Percentiles rank a stretch among this genome's conserved stretches.
phyloP scores from a whole-genome alignment of 2,113 vertebrate genomes.

The Pterophyllum scalare region DNA sequence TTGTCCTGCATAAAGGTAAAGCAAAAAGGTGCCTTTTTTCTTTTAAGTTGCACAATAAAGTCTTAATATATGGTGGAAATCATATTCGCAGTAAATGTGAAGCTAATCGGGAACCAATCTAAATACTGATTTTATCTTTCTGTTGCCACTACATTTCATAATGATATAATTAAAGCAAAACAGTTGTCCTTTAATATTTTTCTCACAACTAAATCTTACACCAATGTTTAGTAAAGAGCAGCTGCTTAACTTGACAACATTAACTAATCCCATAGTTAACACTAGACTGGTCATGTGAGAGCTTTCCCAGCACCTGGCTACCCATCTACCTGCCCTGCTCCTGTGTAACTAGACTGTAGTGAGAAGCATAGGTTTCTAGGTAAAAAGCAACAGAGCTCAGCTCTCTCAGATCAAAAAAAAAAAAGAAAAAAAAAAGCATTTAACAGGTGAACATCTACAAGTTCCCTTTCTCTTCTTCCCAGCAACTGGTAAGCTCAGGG shows the following conservation, averaged over 20 bases:
- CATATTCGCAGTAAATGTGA: not conserved
- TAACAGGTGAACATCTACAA: constrained; percentile 25
- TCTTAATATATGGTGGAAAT: not conserved
- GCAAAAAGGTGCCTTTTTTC: not conserved
- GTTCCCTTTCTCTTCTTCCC: not conserved
- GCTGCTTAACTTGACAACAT: constrained; percentile 6
- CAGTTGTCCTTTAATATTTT: not conserved
- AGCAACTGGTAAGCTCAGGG: not conserved
- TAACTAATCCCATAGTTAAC: not conserved
- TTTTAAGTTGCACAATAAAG: not conserved
- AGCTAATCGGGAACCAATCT: not conserved
- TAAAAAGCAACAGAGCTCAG: constrained; percentile 6
- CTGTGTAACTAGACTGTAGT: not conserved
- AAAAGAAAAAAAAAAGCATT: not conserved
- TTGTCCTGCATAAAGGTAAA: not conserved
- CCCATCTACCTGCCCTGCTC: not conserved
- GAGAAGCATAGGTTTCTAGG: not conserved
- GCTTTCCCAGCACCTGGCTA: not conserved
- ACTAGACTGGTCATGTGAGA: not conserved
- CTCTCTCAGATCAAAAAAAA: not conserved
- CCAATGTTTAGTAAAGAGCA: constrained; percentile 1
- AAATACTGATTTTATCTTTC: not conserved
- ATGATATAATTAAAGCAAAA: not conserved
- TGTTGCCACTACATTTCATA: not conserved
- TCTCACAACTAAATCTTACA: not conserved